phyloP scores from a whole-genome alignment of 2,797 vertebrate genomes.

The Linurgus olivaceus region DNA sequence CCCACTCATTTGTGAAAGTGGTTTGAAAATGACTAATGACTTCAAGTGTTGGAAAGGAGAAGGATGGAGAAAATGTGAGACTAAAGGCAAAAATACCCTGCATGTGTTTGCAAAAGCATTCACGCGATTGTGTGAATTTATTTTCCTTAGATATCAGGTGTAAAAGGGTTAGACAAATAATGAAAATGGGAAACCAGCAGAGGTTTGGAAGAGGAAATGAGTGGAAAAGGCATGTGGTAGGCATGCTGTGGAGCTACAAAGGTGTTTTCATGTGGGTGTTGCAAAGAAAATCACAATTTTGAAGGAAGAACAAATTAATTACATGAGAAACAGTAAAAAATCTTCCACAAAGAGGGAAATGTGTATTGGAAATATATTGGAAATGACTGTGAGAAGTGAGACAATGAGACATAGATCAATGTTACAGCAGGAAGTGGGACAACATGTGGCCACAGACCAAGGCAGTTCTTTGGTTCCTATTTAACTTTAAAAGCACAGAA shows the following conservation, averaged over 20 bases:
- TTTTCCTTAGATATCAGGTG: not conserved
- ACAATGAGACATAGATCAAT: rapidly evolving
- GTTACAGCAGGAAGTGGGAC: not conserved
- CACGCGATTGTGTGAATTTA: not conserved
- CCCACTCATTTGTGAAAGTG: not conserved
- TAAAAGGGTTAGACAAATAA: not conserved
- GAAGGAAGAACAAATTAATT: not conserved
- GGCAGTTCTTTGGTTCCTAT: not conserved
- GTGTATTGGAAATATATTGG: not conserved
- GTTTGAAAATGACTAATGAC: not conserved
- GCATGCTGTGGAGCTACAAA: not conserved
- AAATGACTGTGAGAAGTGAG: not conserved
- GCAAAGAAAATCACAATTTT: not conserved
- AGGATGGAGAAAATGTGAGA: not conserved
- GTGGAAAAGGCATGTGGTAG: not conserved
- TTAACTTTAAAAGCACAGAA: not conserved
- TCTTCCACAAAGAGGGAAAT: not conserved
- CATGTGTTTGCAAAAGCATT: not conserved
- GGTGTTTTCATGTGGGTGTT: not conserved
- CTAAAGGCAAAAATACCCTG: not conserved
- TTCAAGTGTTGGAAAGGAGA: not conserved
- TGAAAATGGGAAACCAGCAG: not conserved
- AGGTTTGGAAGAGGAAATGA: not conserved
- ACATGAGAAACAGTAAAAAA: not conserved
- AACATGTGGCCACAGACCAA: not conserved